These are phyloP conservation scores for Crotalus horridus DNA, from an alignment of 2,113 vertebrate species.

Conservation along the genomic window DNA sequence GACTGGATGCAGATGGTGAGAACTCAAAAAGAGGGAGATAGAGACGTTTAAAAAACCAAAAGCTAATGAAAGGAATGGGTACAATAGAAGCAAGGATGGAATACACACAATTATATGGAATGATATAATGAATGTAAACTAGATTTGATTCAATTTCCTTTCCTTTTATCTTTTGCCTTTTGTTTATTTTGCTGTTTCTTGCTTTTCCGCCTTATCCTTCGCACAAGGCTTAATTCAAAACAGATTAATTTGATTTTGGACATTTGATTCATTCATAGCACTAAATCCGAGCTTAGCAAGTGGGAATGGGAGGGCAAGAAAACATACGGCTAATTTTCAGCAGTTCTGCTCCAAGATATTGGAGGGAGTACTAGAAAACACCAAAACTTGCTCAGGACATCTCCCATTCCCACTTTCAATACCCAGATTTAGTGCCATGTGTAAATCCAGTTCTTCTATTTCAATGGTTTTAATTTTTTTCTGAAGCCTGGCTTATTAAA, in stretches of 20 bases:
- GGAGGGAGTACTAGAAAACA: not conserved
- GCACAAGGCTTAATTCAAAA: not conserved
- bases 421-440: not conserved
- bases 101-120: not conserved
- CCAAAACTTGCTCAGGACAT: not conserved
- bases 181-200: not conserved
- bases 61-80: not conserved
- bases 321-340: not conserved
- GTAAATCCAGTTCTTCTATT: not conserved
- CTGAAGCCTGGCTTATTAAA: not conserved
- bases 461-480: not conserved
- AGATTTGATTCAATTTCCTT: not conserved
- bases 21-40: not conserved
- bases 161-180: not conserved
- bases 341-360: not conserved
- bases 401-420: not conserved
- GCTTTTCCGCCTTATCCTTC: not conserved
- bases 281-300: not conserved
- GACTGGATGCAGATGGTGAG: not conserved
- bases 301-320: not conserved
- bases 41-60: not conserved
- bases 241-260: not conserved
- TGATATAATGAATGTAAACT: not conserved
- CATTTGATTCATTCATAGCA: not conserved
- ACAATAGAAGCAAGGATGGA: not conserved